A percentile compares a stretch with the other conserved stretches of the same genome.
Evolutionary conservation across 2,797 vertebrate genomes (phyloP).

Genomic region (Alectoris magna): DNA sequence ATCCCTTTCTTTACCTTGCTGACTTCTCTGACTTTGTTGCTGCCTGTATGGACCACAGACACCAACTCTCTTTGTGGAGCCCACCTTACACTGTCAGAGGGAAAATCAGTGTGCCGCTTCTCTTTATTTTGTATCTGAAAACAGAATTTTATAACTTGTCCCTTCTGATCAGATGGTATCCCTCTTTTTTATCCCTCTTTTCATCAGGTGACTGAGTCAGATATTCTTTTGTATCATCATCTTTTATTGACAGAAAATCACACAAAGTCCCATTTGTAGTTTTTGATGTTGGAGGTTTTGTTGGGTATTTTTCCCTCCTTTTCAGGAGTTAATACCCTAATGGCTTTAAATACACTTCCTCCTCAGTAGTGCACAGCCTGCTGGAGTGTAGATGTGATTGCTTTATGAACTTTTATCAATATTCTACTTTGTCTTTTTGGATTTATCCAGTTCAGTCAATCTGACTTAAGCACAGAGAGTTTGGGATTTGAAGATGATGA

Average conservation of each 20-base stretch:
- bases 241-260: not conserved
- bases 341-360: not conserved
- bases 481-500: not conserved
- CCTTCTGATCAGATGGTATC: not conserved
- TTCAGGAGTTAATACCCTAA: not conserved
- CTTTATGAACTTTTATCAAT: not conserved
- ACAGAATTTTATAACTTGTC: not conserved
- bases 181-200: not conserved
- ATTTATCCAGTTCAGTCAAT: not conserved
- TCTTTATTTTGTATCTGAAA: not conserved
- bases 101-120: not conserved
- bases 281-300: not conserved
- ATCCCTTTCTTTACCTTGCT: not conserved
- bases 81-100: accelerated
- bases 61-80: not conserved
- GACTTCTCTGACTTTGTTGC: not conserved
- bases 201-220: not conserved
- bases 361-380: not conserved
- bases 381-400: not conserved
- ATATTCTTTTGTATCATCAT: not conserved
- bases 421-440: not conserved
- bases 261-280: not conserved
- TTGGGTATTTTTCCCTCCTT: not conserved
- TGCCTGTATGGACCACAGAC: not conserved
- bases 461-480: not conserved